phyloP scores from a whole-genome alignment of 2,888 invertebrate species.

The Tortricodes alternella region DNA sequence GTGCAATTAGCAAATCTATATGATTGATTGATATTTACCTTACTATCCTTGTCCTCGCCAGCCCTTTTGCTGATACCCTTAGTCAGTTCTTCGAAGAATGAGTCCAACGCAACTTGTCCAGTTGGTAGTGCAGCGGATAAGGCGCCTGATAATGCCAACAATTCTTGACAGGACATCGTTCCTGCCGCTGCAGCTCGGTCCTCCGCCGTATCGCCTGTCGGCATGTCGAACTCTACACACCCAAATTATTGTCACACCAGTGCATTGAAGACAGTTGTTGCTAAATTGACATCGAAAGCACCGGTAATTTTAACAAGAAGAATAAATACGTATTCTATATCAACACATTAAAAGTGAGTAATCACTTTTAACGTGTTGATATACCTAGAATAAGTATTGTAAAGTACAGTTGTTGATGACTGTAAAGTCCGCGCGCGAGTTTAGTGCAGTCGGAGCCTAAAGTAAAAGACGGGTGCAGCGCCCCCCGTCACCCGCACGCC shows the following conservation, averaged over 20 bases:
- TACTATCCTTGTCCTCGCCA: constrained; percentile 72
- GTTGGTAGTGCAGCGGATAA: constrained; percentile 95
- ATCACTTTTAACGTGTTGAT: too few relatives aligned
- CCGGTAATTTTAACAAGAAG: constrained; percentile 2
- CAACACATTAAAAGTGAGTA: too few relatives aligned
- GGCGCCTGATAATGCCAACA: constrained; percentile 95
- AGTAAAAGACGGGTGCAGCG: too few relatives aligned
- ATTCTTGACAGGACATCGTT: constrained; percentile 93
- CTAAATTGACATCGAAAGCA: constrained; percentile 34
- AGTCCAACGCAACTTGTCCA: constrained; percentile 91
- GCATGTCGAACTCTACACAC: constrained; percentile 76
- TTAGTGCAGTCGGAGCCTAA: too few relatives aligned
- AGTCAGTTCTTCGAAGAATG: constrained; percentile 90
- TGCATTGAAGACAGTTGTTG: constrained; percentile 34
- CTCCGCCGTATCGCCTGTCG: constrained; percentile 72
- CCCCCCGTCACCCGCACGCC: too few relatives aligned
- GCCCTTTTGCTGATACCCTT: constrained; percentile 85
- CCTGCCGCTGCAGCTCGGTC: constrained; percentile 77
- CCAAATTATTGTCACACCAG: constrained; percentile 52
- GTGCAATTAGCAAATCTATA: not conserved
- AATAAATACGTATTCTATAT: not conserved
- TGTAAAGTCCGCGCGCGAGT: too few relatives aligned
- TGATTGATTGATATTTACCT: constrained; percentile 47
- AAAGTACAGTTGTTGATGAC: too few relatives aligned
- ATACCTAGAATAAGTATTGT: too few relatives aligned